Conservation (phyloP, 2,797 vertebrate genomes). For the Melanotaenia pygmaea region DNA sequence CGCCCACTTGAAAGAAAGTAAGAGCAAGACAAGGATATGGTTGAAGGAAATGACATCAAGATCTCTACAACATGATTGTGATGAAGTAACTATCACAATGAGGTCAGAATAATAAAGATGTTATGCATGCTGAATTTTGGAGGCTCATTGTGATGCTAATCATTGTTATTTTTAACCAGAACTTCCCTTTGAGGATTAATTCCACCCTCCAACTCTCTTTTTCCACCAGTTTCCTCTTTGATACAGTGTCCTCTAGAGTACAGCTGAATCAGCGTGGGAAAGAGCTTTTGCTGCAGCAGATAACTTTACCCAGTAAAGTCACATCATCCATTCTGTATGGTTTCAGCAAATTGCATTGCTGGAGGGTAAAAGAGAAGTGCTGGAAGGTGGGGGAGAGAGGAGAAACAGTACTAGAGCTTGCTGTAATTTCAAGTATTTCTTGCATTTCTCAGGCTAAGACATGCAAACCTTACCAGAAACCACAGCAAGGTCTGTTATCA, state of each 20-base stretch:
- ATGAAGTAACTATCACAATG: background rate
- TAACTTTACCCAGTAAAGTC: slow-evolving; percentile 63
- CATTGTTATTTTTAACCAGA: slow-evolving; percentile 46
- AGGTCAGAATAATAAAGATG: slow-evolving; percentile 1
- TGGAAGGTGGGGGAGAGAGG: slow-evolving; percentile 1
- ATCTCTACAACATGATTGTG: background rate
- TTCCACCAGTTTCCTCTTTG: slow-evolving; percentile 44
- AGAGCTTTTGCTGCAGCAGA: slow-evolving; percentile 69
- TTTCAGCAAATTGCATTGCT: slow-evolving; percentile 57
- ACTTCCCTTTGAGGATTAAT: slow-evolving; percentile 39
- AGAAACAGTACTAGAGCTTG: background rate
- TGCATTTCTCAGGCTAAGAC: background rate
- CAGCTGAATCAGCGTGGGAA: slow-evolving; percentile 77
- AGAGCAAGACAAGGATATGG: background rate
- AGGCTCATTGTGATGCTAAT: slow-evolving; percentile 3
- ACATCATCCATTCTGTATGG: slow-evolving; percentile 48
- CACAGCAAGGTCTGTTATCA: background rate
- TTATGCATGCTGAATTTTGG: slow-evolving; percentile 3
- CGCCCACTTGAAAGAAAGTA: background rate
- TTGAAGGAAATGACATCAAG: background rate
- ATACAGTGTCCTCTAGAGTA: slow-evolving; percentile 65
- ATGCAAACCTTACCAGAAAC: background rate
- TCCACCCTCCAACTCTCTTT: slow-evolving; percentile 18
- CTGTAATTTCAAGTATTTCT: background rate
- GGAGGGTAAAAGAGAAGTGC: slow-evolving; percentile 16